These are phyloP conservation scores for Cyphomyrus plagiostoma DNA, from an alignment of 2,113 vertebrate genomes.

Conservation along the genomic window DNA sequence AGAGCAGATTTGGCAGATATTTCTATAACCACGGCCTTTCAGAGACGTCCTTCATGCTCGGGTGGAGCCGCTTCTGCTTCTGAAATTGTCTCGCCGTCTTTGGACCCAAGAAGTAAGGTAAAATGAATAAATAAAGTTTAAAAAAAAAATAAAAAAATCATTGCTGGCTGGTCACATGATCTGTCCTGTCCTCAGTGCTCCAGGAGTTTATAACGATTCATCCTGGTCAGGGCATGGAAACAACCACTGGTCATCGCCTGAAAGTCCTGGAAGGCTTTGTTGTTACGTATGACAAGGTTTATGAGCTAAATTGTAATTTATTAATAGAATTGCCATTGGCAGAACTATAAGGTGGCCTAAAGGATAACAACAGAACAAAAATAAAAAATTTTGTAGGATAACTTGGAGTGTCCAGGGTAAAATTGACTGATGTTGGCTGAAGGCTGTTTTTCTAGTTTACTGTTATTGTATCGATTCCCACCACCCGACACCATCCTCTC, in stretches of 20 bases:
- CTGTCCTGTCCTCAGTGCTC: background rate
- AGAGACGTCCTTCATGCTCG: background rate
- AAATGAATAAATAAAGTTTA: background rate
- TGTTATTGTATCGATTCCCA: conserved; percentile 12
- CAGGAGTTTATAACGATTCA: background rate
- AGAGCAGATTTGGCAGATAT: conserved; percentile 14
- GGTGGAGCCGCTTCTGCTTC: background rate
- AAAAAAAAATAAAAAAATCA: background rate
- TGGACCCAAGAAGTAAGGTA: background rate
- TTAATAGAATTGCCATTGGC: background rate
- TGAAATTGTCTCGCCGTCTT: background rate
- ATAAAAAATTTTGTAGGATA: background rate
- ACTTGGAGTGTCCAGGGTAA: background rate
- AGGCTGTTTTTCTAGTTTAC: conserved; percentile 17
- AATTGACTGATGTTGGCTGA: conserved; percentile 1
- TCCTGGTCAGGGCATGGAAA: background rate
- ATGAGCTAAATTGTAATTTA: background rate
- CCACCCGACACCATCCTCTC: background rate
- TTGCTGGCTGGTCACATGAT: background rate
- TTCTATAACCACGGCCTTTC: background rate
- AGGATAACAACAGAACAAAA: background rate
- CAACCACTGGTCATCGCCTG: background rate
- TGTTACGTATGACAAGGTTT: background rate
- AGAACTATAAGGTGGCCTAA: background rate
- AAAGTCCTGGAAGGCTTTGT: background rate